phyloP scores from a whole-genome alignment of 2,797 vertebrate genomes.

The Melanotaenia trifasciata region DNA sequence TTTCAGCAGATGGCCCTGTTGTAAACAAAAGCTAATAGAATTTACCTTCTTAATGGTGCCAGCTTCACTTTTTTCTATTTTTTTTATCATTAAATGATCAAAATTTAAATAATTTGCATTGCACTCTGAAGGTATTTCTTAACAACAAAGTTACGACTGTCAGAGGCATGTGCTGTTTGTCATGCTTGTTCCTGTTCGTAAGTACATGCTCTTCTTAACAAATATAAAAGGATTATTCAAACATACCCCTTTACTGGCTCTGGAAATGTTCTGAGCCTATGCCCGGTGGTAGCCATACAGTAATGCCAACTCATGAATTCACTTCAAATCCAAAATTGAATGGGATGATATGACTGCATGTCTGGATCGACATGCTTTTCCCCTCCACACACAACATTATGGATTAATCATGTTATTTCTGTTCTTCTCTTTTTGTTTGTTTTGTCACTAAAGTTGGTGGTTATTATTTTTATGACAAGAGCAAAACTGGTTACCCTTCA shows the following conservation, averaged over 20 bases:
- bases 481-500: neutral
- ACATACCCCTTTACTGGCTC: neutral
- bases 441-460: neutral
- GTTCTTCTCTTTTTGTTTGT: neutral
- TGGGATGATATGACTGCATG: neutral
- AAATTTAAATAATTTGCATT: neutral
- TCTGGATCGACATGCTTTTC: neutral
- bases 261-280: neutral
- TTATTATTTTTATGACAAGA: neutral
- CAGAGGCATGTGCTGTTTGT: constrained; percentile 10
- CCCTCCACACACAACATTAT: constrained; percentile 3
- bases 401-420: constrained; percentile 7
- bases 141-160: constrained; percentile 11
- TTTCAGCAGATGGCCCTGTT: constrained; percentile 25
- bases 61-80: neutral
- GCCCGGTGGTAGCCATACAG: neutral
- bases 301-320: neutral
- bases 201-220: neutral
- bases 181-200: neutral
- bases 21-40: constrained; percentile 44
- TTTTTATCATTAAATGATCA: neutral
- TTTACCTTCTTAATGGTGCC: neutral
- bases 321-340: constrained; percentile 1
- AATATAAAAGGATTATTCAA: neutral
- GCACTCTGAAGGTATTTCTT: neutral